Percentiles rank a stretch among this genome's conserved stretches.
Conservation (phyloP, 2,797 vertebrate genomes). For the Apogon talboti region DNA sequence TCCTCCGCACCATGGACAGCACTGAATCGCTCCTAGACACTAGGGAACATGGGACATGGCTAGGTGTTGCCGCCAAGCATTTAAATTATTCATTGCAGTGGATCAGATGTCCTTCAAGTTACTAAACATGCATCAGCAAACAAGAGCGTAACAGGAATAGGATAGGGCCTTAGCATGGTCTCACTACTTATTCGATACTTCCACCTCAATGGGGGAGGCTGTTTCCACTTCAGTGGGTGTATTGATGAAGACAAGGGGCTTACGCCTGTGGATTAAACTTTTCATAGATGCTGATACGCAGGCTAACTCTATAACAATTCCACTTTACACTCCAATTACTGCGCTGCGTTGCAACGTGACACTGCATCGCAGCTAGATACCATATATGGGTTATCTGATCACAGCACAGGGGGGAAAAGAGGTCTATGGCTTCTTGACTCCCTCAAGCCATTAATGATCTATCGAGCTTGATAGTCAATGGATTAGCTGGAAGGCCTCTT, state of each 20-base stretch:
- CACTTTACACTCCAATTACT: constrained; percentile 70
- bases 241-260: constrained; percentile 59
- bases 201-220: constrained; percentile 64
- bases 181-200: constrained; percentile 68
- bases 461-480: constrained; percentile 58
- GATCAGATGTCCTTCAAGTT: constrained; percentile 73
- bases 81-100: constrained; percentile 73
- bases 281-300: constrained; percentile 48
- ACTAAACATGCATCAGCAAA: constrained; percentile 81
- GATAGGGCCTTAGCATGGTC: constrained; percentile 56
- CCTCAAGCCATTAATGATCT: constrained; percentile 52
- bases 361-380: constrained; percentile 61
- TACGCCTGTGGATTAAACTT: constrained; percentile 56
- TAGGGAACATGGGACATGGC: constrained; percentile 45
- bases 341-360: constrained; percentile 62
- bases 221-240: constrained; percentile 60
- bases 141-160: constrained; percentile 70
- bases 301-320: constrained; percentile 56
- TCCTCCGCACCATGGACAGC: constrained; percentile 35
- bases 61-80: constrained; percentile 57
- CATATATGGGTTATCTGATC: constrained; percentile 74
- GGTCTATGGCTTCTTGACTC: constrained; percentile 50
- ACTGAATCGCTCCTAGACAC: constrained; percentile 33
- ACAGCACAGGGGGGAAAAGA: not conserved
- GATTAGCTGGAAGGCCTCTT: constrained; percentile 45